phyloP scores from a whole-genome alignment of 2,797 vertebrate genomes.

The Caiman crocodilus region DNA sequence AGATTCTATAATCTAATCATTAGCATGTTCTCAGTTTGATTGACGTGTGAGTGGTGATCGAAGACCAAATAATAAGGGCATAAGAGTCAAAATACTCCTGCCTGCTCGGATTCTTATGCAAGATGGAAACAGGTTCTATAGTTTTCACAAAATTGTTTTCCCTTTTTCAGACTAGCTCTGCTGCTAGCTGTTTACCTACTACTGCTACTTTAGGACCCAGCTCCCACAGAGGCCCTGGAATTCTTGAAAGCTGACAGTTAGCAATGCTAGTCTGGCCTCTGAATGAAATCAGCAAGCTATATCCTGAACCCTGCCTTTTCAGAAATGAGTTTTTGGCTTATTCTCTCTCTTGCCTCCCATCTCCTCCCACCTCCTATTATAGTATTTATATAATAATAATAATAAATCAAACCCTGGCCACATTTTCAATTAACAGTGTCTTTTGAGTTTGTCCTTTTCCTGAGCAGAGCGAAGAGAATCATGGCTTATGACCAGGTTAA shows the following conservation, averaged over 20 bases:
- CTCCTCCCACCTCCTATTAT: no score
- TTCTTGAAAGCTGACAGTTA: neutral
- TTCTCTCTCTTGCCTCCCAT: neutral
- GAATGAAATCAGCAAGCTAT: neutral
- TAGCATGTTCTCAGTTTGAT: neutral
- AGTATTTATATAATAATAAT: neutral
- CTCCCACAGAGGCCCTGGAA: neutral
- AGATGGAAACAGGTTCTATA: neutral
- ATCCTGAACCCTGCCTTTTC: neutral
- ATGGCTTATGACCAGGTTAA: neutral
- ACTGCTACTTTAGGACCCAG: neutral
- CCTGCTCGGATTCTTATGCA: neutral
- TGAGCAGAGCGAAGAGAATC: accelerated
- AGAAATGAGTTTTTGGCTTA: neutral
- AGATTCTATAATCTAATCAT: no score
- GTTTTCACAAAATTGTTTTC: conserved; percentile 6
- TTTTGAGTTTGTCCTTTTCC: neutral
- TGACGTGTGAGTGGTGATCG: neutral
- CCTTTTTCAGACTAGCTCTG: neutral
- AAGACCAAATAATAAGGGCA: neutral
- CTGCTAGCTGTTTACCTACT: neutral
- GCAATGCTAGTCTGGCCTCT: neutral
- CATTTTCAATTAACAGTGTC: neutral
- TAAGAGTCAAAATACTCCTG: neutral
- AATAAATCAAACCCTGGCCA: neutral